A percentile compares a stretch with the other conserved stretches of the same genome.
Evolutionary conservation across 2,113 vertebrate genomes (phyloP).

Genomic region (Platichthys stellatus): DNA sequence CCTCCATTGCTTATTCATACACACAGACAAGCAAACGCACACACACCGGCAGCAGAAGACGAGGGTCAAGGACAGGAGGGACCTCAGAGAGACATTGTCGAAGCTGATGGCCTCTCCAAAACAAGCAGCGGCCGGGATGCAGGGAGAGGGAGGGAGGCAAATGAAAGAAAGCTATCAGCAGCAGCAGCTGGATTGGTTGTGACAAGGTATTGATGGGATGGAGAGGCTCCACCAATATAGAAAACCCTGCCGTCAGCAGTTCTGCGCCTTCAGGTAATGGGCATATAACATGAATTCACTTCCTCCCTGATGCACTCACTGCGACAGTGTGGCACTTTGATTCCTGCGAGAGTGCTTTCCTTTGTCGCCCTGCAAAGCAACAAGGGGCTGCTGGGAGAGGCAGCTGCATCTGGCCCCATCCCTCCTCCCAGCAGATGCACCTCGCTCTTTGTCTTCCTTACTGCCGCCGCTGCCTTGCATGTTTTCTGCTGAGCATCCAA

Average conservation of each 20-base stretch:
- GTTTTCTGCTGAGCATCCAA: constrained; percentile 46
- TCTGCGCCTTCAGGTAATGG: constrained; percentile 66
- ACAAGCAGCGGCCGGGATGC: constrained; percentile 42
- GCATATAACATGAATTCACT: constrained; percentile 60
- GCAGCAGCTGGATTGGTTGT: constrained; percentile 65
- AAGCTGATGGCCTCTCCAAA: constrained; percentile 52
- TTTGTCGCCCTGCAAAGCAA: constrained; percentile 58
- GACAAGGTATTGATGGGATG: constrained; percentile 64
- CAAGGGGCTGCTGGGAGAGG: not conserved
- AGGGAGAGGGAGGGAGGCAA: constrained; percentile 2
- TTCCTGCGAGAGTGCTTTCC: constrained; percentile 62
- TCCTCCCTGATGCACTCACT: constrained; percentile 52
- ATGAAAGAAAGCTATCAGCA: constrained; percentile 73
- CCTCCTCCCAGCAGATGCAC: constrained; percentile 39
- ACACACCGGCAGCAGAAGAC: constrained; percentile 30
- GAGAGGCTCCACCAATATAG: constrained; percentile 51
- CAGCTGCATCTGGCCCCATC: no score
- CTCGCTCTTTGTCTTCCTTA: constrained; percentile 22
- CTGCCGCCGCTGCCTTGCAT: not conserved
- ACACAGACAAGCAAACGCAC: not conserved
- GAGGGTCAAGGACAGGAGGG: constrained; percentile 63
- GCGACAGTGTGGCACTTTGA: constrained; percentile 37
- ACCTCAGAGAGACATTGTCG: constrained; percentile 46
- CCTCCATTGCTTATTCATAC: constrained; percentile 56
- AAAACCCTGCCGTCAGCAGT: constrained; percentile 72